phyloP scores from a whole-genome alignment of 1,140 invertebrate genomes.

The Stenopsyche tienmushanensis region DNA sequence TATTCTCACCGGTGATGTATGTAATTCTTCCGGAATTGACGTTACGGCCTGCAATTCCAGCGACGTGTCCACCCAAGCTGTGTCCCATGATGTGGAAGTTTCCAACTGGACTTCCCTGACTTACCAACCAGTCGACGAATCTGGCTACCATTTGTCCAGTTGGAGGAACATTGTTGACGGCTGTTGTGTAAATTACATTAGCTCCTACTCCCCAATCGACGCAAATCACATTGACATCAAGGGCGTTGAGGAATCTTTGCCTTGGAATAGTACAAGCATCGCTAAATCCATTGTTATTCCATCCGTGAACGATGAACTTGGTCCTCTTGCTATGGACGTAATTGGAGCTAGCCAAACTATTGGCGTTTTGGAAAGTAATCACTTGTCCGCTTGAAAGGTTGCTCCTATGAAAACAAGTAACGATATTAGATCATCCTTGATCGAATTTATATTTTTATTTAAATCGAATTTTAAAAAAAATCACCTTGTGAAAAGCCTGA shows the following conservation, averaged over 20 bases:
- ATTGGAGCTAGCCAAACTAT: conserved; percentile 7
- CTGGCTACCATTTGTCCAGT: neutral
- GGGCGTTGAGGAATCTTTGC: conserved; percentile 15
- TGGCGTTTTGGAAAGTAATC: neutral
- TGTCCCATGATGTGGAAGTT: conserved; percentile 16
- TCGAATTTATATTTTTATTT: too few relatives aligned
- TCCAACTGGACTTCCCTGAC: neutral
- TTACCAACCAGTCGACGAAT: conserved; percentile 6
- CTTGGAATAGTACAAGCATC: neutral
- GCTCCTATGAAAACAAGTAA: neutral
- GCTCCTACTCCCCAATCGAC: conserved; percentile 8
- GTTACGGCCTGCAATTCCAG: conserved; percentile 3
- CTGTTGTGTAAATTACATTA: conserved; percentile 4
- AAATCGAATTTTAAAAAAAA: too few relatives aligned
- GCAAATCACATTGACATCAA: conserved; percentile 12
- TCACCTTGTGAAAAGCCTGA: conserved; percentile 32
- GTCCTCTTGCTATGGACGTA: conserved; percentile 29
- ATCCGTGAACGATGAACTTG: conserved; percentile 43
- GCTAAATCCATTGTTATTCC: conserved; percentile 40
- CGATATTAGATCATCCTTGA: too few relatives aligned
- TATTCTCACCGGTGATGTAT: conserved; percentile 8
- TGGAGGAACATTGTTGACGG: conserved; percentile 11
- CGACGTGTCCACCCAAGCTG: conserved; percentile 19
- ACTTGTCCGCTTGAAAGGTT: neutral
- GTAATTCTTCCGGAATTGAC: conserved; percentile 6